Evolutionary conservation across 2,113 vertebrate genomes (phyloP).

Genomic region (Microtus ochrogaster): DNA sequence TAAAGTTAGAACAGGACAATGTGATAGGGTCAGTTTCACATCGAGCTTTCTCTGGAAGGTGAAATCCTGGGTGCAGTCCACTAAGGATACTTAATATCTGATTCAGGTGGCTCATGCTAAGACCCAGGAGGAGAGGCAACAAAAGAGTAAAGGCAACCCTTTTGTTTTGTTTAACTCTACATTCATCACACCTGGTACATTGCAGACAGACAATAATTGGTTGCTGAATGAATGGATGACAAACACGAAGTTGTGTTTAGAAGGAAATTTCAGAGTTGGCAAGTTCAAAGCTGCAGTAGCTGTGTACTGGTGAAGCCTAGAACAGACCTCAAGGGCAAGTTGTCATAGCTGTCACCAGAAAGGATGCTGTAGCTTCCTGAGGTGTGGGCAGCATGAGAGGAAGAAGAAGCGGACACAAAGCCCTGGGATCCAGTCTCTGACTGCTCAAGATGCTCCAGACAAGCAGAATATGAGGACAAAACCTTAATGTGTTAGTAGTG

Average conservation of each 20-base stretch:
- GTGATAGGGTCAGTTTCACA: neutral
- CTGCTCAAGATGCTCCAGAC: neutral
- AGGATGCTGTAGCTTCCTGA: neutral
- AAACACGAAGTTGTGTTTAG: constrained; percentile 11
- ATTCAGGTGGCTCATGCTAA: neutral
- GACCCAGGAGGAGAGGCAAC: neutral
- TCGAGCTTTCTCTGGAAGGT: neutral
- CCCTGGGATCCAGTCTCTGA: neutral
- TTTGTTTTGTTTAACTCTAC: constrained; percentile 1
- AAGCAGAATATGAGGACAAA: neutral
- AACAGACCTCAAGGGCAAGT: neutral
- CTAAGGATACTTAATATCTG: constrained; percentile 10
- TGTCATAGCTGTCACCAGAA: neutral
- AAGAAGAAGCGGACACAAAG: neutral
- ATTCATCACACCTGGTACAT: neutral
- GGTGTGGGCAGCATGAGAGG: neutral
- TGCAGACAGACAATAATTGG: neutral
- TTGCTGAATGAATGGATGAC: neutral
- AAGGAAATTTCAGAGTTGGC: neutral
- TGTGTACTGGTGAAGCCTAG: neutral
- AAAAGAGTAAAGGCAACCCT: neutral
- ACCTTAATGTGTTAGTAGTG: neutral
- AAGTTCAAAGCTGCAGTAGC: neutral
- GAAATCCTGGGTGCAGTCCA: neutral
- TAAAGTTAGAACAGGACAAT: neutral